These are phyloP conservation scores for Musca vetustissima DNA, from an alignment of 1,140 invertebrate species.

Conservation along the genomic window DNA sequence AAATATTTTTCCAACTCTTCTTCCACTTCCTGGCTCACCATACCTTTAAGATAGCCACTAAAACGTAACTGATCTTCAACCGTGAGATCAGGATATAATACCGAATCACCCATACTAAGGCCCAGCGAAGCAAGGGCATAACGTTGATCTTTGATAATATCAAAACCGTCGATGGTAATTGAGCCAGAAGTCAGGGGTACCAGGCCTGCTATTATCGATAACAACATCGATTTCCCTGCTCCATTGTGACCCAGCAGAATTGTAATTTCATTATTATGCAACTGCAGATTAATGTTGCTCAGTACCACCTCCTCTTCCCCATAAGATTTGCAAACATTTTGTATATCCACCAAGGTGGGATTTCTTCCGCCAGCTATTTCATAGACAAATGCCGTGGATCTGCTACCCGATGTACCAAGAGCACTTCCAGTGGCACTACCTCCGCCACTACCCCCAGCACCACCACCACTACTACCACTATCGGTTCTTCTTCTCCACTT, in stretches of 20 bases:
- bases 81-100: slow-evolving; percentile 1
- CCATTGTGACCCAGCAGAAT: slow-evolving; percentile 82
- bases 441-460: neutral
- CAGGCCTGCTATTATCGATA: slow-evolving; percentile 77
- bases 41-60: neutral
- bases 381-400: too few relatives aligned
- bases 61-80: slow-evolving; percentile 11
- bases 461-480: neutral
- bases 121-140: slow-evolving; percentile 34
- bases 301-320: slow-evolving; percentile 54
- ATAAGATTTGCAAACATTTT: neutral
- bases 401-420: neutral
- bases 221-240: slow-evolving; percentile 78
- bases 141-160: slow-evolving; percentile 49
- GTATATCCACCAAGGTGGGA: neutral
- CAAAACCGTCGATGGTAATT: slow-evolving; percentile 70
- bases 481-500: too few relatives aligned
- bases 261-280: slow-evolving; percentile 65
- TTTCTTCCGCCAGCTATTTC: too few relatives aligned
- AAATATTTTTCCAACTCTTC: slow-evolving; percentile 29
- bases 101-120: neutral
- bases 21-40: neutral
- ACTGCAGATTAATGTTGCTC: slow-evolving; percentile 63
- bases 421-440: neutral
- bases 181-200: slow-evolving; percentile 70